These are phyloP conservation scores for Epinephelus coioides DNA, from an alignment of 2,797 vertebrate species.

Conservation along the genomic window DNA sequence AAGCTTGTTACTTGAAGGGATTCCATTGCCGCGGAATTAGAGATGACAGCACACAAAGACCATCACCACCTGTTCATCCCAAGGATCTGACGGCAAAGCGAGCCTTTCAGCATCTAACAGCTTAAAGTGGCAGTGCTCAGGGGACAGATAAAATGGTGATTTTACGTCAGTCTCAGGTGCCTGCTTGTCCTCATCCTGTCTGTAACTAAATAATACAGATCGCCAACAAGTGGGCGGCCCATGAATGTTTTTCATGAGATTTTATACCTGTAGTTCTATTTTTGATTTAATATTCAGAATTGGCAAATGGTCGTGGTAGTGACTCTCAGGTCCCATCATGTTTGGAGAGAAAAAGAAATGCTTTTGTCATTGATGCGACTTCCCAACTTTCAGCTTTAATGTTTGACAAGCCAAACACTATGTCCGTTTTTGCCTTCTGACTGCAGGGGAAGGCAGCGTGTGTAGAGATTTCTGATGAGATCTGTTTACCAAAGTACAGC, in stretches of 20 bases:
- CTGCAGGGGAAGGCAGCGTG: neutral
- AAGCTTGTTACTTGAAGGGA: constrained; percentile 53
- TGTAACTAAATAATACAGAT: constrained; percentile 8
- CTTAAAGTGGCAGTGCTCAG: constrained; percentile 40
- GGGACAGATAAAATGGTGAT: constrained; percentile 42
- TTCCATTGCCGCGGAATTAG: constrained; percentile 53
- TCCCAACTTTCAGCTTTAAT: neutral
- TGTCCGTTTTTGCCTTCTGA: neutral
- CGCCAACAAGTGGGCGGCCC: constrained; percentile 39
- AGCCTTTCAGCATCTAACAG: constrained; percentile 52
- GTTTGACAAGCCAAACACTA: constrained; percentile 7
- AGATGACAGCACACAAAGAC: constrained; percentile 67
- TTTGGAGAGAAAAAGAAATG: neutral
- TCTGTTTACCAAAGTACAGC: constrained; percentile 16
- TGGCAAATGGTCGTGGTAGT: neutral
- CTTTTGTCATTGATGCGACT: neutral
- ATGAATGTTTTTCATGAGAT: constrained; percentile 14
- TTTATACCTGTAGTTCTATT: constrained; percentile 4
- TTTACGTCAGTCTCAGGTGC: constrained; percentile 21
- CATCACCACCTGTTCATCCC: constrained; percentile 59
- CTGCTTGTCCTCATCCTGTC: constrained; percentile 14
- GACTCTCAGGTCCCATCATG: neutral
- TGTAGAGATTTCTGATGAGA: constrained; percentile 29
- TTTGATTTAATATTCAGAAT: constrained; percentile 7
- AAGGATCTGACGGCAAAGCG: constrained; percentile 62